Base-by-base conservation (phyloP, 2,888 invertebrate species). In the Luffia ferchaultella region DNA sequence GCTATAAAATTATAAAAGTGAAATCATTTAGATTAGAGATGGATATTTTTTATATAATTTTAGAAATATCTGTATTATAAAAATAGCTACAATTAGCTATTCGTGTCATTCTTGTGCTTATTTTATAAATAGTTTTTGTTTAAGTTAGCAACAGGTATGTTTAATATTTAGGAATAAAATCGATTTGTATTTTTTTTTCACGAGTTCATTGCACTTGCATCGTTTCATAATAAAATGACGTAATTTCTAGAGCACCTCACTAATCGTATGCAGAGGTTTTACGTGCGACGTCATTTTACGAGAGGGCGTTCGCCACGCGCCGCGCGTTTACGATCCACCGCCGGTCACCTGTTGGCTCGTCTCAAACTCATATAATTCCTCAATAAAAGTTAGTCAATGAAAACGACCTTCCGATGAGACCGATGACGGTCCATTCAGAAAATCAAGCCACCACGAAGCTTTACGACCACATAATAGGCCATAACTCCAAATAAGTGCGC, bases 301-400 rank as follows among this genome's bases (percentile, higher is more conserved):
- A 48, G 42, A 48, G 49, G 30, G 30, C 30, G 30, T 3, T 43
- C 49, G 43, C 49, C 49, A 43, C 49, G 44, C 49, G 49, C 43
- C 42, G 43, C 44, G 42, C 48, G 41, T 53, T 53, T 53, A 53
- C 46, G 49, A 73, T 78, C 76, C n/a, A n/a, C 67, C 67, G 68
- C 65, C 73, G 76, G 79, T 79, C 80, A 80, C 79, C 79, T 80
- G 80, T 77, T 77, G 76, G 49, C 44, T n/a, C 46, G 46, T 45
- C 48, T 53, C 19, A 45, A 43, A 42, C 42, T 49, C 20, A 49
- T 43, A 49, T 43, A 43, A 43, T 43, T 49, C 48, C 43, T 68
- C 71, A 69, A 75, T 76, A 74, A 73, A 75, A 72, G 69, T 71
- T 70, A 64, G 70, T 74, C 76, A 76, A 75, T 76, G 75, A 67